Percentiles rank a stretch among this genome's conserved stretches.
Conservation (phyloP, 2,797 vertebrate genomes). For the Hemitrygon akajei region DNA sequence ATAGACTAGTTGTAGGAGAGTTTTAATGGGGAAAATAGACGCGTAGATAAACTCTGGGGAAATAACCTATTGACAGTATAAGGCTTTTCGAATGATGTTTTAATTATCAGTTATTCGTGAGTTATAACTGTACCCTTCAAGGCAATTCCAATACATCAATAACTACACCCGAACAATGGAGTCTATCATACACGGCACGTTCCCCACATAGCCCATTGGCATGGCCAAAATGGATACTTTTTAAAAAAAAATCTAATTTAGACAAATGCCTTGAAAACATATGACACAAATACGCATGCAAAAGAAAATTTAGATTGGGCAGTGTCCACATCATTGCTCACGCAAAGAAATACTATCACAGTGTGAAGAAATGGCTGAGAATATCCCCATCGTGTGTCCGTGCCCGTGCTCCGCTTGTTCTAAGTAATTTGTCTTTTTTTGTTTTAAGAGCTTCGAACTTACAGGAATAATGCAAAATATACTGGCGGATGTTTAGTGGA, state of each 20-base stretch:
- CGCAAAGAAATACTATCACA: not conserved
- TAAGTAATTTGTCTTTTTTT: not conserved
- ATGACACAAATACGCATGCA: not conserved
- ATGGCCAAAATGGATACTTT: not conserved
- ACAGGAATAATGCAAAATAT: not conserved
- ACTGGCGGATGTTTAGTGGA: not conserved
- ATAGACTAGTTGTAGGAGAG: not conserved
- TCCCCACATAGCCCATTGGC: not conserved
- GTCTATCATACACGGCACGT: not conserved
- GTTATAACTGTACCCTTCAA: not conserved
- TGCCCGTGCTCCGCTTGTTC: not conserved
- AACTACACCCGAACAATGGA: slow-evolving; percentile 15
- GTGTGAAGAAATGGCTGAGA: not conserved
- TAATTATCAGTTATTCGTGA: not conserved
- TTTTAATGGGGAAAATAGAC: not conserved
- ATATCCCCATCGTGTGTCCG: not conserved
- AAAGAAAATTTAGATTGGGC: not conserved
- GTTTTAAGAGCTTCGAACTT: not conserved
- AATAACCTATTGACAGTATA: not conserved
- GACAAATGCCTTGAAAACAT: not conserved
- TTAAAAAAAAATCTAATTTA: not conserved
- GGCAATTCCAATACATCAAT: not conserved
- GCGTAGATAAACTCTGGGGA: not conserved
- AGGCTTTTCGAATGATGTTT: not conserved
- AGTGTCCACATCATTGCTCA: not conserved